Evolutionary conservation across 2,113 vertebrate species (phyloP).

Genomic region (Bubalus kerabau): DNA sequence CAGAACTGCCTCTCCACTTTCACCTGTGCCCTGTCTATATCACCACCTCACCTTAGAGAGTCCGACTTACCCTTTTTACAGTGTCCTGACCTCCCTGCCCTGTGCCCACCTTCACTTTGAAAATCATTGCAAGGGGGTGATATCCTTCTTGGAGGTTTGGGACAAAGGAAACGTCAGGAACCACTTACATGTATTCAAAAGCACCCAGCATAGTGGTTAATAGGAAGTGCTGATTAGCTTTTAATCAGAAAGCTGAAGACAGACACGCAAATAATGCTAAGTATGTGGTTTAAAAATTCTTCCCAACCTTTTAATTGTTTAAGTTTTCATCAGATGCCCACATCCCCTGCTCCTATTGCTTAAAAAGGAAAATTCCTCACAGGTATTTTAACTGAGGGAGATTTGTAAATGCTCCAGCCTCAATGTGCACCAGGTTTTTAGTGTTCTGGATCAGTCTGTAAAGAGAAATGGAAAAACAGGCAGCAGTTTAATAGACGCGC

Average conservation of each 20-base stretch:
- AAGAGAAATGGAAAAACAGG: slow-evolving; percentile 45
- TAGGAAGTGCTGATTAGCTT: background rate
- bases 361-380: slow-evolving; percentile 81
- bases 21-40: background rate
- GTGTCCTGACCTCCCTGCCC: background rate
- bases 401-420: slow-evolving; percentile 88
- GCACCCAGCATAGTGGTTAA: background rate
- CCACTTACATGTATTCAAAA: background rate
- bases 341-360: slow-evolving; percentile 45
- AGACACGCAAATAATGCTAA: background rate
- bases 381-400: slow-evolving; percentile 89
- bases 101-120: background rate
- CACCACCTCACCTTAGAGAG: background rate
- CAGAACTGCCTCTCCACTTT: background rate
- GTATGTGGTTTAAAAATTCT: background rate
- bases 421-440: slow-evolving; percentile 86
- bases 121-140: background rate
- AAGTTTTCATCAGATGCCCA: background rate
- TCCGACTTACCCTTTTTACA: background rate
- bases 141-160: background rate
- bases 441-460: slow-evolving; percentile 89
- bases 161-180: background rate
- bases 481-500: background rate
- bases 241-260: background rate
- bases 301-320: background rate